These are phyloP conservation scores for Formica aserva DNA, from an alignment of 2,888 invertebrate species.

Conservation along the genomic window DNA sequence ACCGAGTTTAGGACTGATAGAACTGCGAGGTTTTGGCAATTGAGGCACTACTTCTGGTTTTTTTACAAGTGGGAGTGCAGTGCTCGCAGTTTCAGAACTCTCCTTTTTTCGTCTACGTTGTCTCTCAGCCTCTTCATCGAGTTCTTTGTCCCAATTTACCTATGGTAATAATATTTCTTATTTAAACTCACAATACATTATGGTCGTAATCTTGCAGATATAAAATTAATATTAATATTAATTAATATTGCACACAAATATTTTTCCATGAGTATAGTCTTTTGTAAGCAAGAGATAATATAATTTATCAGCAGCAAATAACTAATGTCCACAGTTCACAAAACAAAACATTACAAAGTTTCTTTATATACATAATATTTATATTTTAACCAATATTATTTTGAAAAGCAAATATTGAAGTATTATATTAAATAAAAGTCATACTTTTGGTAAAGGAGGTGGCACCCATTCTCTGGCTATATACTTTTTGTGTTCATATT, in stretches of 20 bases:
- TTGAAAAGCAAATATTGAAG: slow-evolving; percentile 3
- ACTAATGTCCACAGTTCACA: not conserved
- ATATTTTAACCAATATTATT: not conserved
- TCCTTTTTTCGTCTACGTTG: slow-evolving; percentile 94
- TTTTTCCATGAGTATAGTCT: not conserved
- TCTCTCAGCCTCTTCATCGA: slow-evolving; percentile 94
- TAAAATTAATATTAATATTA: not conserved
- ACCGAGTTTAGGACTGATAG: slow-evolving; percentile 86
- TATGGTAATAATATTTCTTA: slow-evolving; percentile 63
- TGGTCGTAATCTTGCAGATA: not conserved
- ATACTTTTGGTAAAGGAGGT: slow-evolving; percentile 92
- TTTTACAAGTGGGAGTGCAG: slow-evolving; percentile 83
- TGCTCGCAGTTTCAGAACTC: slow-evolving; percentile 87
- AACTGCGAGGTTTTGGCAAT: slow-evolving; percentile 88
- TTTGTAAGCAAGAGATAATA: not conserved
- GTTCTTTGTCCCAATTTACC: slow-evolving; percentile 93
- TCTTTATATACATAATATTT: not conserved
- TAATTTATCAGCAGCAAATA: not conserved
- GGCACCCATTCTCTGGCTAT: slow-evolving; percentile 99
- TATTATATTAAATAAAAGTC: slow-evolving; percentile 10
- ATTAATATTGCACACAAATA: not conserved
- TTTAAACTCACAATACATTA: not conserved
- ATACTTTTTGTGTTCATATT: slow-evolving; percentile 99
- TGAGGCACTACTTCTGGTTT: slow-evolving; percentile 87
- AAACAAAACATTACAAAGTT: not conserved